Evolutionary conservation across 2,797 vertebrate genomes (phyloP).

Genomic region (Orientallactaga sibirica): DNA sequence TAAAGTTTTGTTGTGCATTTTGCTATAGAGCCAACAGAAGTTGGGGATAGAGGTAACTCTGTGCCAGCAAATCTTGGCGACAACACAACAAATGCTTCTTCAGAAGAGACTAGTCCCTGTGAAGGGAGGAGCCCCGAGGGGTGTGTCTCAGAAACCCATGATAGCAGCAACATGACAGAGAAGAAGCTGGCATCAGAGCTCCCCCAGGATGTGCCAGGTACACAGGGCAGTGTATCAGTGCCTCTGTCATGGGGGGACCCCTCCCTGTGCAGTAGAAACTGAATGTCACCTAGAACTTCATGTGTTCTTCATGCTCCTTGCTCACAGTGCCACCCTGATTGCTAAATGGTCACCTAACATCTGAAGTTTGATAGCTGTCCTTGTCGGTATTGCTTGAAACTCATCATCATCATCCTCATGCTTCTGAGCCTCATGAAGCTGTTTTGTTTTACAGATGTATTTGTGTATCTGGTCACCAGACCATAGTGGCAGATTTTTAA

Average conservation of each 20-base stretch:
- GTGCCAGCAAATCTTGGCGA: conserved; percentile 89
- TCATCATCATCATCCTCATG: conserved; percentile 82
- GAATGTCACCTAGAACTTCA: conserved; percentile 82
- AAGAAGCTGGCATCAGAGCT: conserved; percentile 90
- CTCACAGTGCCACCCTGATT: conserved; percentile 86
- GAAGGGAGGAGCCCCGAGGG: conserved; percentile 87
- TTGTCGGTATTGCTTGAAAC: conserved; percentile 83
- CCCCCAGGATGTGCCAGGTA: conserved; percentile 93
- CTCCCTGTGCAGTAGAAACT: conserved; percentile 80
- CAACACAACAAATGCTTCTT: conserved; percentile 86
- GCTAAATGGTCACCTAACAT: conserved; percentile 87
- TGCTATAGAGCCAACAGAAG: conserved; percentile 90
- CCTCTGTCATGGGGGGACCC: conserved; percentile 88
- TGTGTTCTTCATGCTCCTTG: conserved; percentile 84
- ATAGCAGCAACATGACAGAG: conserved; percentile 88
- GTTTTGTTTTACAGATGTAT: conserved; percentile 80
- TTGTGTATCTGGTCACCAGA: conserved; percentile 82
- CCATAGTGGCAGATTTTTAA: conserved; percentile 79
- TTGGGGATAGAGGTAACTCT: conserved; percentile 91
- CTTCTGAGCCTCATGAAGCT: conserved; percentile 77
- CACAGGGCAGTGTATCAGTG: conserved; percentile 86
- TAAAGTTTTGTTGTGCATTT: conserved; percentile 90
- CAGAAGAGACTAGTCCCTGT: conserved; percentile 87
- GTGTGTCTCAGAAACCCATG: conserved; percentile 87
- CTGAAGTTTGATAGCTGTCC: conserved; percentile 81